Evolutionary conservation across 1,140 invertebrate species (phyloP).

Genomic region (Gonioctena quinquepunctata): DNA sequence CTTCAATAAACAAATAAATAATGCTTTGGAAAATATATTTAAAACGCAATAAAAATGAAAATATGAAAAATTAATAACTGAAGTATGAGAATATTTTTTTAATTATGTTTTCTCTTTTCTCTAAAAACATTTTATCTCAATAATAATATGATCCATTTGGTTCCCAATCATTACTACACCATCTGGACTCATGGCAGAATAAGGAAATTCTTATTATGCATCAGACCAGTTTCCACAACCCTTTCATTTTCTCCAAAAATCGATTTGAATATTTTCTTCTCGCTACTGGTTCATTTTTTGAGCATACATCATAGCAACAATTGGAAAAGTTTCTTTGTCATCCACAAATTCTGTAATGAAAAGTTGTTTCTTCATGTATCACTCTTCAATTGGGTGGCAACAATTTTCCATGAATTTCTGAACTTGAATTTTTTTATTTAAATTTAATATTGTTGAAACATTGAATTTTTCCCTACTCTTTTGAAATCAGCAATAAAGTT

Average conservation of each 20-base stretch:
- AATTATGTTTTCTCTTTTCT: too few species aligned
- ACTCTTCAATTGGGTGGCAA: background rate
- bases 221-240: background rate
- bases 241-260: background rate
- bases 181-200: background rate
- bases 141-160: background rate
- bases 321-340: background rate
- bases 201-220: background rate
- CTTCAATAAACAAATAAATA: background rate
- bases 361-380: background rate
- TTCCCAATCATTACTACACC: background rate
- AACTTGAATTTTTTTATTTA: background rate
- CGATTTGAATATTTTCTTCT: background rate
- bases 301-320: background rate
- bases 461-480: background rate
- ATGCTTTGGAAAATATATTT: background rate
- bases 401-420: background rate
- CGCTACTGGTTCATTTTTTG: background rate
- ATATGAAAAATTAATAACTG: background rate
- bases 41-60: too few species aligned
- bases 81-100: too few species aligned
- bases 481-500: background rate
- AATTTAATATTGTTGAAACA: background rate
- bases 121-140: background rate
- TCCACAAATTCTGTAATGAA: background rate